A percentile compares a stretch with the other conserved stretches of the same genome.
These are phyloP conservation scores for Spilarctia lutea DNA, from an alignment of 2,888 invertebrate species.

Conservation along the genomic window DNA sequence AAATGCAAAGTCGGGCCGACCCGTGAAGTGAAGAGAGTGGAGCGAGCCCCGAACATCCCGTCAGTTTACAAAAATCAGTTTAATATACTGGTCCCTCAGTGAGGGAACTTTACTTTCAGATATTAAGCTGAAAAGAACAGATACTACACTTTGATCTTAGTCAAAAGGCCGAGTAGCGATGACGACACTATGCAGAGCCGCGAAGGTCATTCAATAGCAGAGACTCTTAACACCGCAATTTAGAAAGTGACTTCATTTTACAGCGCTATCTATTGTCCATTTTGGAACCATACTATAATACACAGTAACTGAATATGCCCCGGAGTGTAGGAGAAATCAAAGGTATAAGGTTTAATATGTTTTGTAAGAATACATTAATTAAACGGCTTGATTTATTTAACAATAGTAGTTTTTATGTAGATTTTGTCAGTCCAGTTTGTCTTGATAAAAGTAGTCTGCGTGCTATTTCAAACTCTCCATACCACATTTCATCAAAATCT, in stretches of 20 bases:
- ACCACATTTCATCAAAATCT: no score
- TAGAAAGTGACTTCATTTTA: not conserved
- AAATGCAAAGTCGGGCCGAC: conserved; percentile 12
- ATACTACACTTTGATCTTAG: conserved; percentile 20
- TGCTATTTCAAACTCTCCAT: no score
- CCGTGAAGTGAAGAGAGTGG: conserved; percentile 12
- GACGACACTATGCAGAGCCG: not conserved
- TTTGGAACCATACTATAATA: not conserved
- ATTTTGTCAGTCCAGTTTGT: no score
- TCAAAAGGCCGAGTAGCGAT: conserved; percentile 14
- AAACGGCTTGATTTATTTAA: no score
- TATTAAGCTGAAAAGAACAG: conserved; percentile 20
- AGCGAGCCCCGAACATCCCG: conserved; percentile 20
- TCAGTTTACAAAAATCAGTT: conserved; percentile 18
- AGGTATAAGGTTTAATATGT: no score
- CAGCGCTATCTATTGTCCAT: not conserved
- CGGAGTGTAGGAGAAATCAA: no score
- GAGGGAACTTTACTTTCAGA: conserved; percentile 20
- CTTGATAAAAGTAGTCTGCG: no score
- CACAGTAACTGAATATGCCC: no score
- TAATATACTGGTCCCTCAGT: conserved; percentile 20
- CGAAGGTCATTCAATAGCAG: not conserved
- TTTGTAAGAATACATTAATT: no score
- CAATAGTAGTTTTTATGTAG: no score
- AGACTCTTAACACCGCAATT: conserved; percentile 18